Evolutionary conservation across 2,888 invertebrate species (phyloP).

Genomic region (Cerceris rybyensis): DNA sequence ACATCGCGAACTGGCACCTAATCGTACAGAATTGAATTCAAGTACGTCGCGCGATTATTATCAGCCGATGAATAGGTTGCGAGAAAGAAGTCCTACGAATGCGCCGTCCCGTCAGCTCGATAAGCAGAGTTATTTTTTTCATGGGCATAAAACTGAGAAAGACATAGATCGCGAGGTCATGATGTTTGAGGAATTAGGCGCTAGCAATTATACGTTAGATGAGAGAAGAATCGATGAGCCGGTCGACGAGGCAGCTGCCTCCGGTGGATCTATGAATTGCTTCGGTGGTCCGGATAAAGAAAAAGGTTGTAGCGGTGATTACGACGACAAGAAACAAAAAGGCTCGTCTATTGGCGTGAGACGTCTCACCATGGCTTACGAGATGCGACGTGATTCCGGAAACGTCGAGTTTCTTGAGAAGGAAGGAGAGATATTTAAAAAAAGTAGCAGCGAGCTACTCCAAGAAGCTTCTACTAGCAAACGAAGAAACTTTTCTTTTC

Average conservation of each 20-base stretch:
- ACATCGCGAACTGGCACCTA: conserved; percentile 64
- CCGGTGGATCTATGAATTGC: conserved; percentile 62
- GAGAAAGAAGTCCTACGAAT: conserved; percentile 53
- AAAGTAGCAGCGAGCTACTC: conserved; percentile 67
- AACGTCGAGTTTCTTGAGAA: conserved; percentile 72
- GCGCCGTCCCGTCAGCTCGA: conserved; percentile 66
- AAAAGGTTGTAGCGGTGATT: conserved; percentile 25
- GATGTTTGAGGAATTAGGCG: conserved; percentile 56
- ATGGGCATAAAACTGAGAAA: conserved; percentile 78
- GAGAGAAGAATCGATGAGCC: conserved; percentile 20
- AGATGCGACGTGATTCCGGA: conserved; percentile 62
- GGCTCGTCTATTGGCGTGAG: conserved; percentile 4
- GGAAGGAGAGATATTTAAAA: conserved; percentile 75
- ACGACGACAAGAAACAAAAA: conserved; percentile 45
- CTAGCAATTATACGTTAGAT: conserved; percentile 19
- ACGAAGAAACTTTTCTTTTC: conserved; percentile 69
- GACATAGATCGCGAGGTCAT: conserved; percentile 69
- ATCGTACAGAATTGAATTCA: conserved; percentile 58
- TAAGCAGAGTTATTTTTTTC: conserved; percentile 78
- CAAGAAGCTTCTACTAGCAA: conserved; percentile 55
- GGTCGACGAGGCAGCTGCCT: conserved; percentile 35
- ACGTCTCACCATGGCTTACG: conserved; percentile 30
- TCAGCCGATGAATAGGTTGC: conserved; percentile 44
- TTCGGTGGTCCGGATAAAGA: conserved; percentile 62
- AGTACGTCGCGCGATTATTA: conserved; percentile 51